A percentile compares a stretch with the other conserved stretches of the same genome.
Conservation (phyloP, 2,113 vertebrate genomes). For the Prochilodus magdalenae region DNA sequence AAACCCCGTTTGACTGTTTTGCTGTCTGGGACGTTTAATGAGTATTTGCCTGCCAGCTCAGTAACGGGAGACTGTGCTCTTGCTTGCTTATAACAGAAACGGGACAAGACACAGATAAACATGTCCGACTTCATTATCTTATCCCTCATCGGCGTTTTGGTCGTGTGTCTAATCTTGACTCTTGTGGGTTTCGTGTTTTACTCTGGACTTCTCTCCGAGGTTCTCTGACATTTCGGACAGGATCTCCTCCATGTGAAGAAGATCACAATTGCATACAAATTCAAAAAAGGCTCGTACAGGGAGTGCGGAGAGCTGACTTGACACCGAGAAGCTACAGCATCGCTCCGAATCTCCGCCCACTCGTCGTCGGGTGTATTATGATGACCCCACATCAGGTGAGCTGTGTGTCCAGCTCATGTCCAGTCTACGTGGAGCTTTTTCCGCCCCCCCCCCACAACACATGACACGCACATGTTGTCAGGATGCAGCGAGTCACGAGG, state of each 20-base stretch:
- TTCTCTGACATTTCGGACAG: slow-evolving; percentile 87
- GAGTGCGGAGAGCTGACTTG: slow-evolving; percentile 86
- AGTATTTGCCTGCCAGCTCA: neutral
- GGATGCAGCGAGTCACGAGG: neutral
- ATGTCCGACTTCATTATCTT: slow-evolving; percentile 88
- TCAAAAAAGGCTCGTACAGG: slow-evolving; percentile 84
- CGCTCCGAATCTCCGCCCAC: slow-evolving; percentile 84
- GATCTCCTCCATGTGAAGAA: slow-evolving; percentile 86
- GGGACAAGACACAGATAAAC: neutral
- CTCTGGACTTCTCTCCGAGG: slow-evolving; percentile 87
- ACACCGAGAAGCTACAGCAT: slow-evolving; percentile 91
- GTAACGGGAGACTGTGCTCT: neutral
- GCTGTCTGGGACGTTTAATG: neutral
- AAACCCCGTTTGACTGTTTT: neutral
- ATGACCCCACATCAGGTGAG: slow-evolving; percentile 92
- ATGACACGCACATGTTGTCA: neutral
- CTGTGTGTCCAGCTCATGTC: neutral
- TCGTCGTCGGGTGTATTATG: slow-evolving; percentile 88
- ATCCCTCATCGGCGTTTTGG: slow-evolving; percentile 78
- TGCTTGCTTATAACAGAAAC: slow-evolving; percentile 3
- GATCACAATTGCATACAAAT: slow-evolving; percentile 92
- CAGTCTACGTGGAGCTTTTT: neutral
- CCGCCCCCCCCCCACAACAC: neutral
- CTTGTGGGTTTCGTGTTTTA: slow-evolving; percentile 83
- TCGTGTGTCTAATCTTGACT: slow-evolving; percentile 82